Evolutionary conservation across 2,888 invertebrate genomes (phyloP).

Genomic region (Beris chalybata): DNA sequence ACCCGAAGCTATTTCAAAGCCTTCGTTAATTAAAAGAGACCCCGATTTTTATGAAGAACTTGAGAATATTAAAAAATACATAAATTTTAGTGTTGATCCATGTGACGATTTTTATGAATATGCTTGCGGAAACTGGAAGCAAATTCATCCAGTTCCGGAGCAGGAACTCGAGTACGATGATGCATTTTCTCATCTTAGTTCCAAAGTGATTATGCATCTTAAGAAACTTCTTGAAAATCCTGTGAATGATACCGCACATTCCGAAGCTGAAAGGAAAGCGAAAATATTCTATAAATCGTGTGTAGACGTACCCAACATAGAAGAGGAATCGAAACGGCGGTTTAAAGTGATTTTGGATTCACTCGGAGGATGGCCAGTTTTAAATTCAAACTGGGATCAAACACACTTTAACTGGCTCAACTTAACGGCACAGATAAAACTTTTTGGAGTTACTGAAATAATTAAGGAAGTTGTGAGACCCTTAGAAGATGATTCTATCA

Average conservation of each 20-base stretch:
- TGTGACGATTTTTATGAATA: constrained; percentile 78
- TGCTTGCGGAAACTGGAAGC: constrained; percentile 79
- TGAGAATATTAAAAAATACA: constrained; percentile 57
- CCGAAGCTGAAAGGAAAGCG: constrained; percentile 71
- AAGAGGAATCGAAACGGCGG: constrained; percentile 67
- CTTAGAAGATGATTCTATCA: constrained; percentile 83
- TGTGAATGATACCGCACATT: constrained; percentile 55
- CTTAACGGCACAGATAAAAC: constrained; percentile 68
- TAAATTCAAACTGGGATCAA: constrained; percentile 64
- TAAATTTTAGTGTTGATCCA: constrained; percentile 70
- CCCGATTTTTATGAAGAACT: background rate
- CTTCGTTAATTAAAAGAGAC: background rate
- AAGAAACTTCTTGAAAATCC: constrained; percentile 66
- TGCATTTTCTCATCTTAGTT: constrained; percentile 65
- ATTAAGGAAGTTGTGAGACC: constrained; percentile 82
- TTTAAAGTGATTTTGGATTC: constrained; percentile 64
- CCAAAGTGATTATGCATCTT: constrained; percentile 73
- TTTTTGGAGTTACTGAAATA: constrained; percentile 77
- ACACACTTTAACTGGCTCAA: constrained; percentile 67
- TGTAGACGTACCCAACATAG: constrained; percentile 73
- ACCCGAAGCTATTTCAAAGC: background rate
- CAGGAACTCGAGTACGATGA: constrained; percentile 82
- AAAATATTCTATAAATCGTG: constrained; percentile 79
- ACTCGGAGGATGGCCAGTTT: constrained; percentile 84
- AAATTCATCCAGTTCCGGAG: constrained; percentile 75